Evolutionary conservation across 2,888 invertebrate genomes (phyloP).

Genomic region (Andricus curvator): DNA sequence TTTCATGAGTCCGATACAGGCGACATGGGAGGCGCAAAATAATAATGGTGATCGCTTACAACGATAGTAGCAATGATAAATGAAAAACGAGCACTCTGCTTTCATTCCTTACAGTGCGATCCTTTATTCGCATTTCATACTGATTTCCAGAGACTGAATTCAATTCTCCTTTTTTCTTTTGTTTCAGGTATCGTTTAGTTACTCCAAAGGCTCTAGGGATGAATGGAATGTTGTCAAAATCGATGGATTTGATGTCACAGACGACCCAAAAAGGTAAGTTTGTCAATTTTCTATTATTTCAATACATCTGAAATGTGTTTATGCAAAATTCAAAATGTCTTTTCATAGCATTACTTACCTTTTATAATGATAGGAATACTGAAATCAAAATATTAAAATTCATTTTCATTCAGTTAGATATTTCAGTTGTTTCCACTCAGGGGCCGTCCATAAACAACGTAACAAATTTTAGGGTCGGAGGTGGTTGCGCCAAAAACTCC

Average conservation of each 20-base stretch:
- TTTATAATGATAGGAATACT: too few species aligned
- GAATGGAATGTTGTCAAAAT: slow-evolving; percentile 93
- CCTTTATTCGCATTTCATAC: background rate
- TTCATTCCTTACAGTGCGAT: background rate
- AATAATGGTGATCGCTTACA: slow-evolving; percentile 49
- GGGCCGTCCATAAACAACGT: too few species aligned
- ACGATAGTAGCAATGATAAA: slow-evolving; percentile 14
- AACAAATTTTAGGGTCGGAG: too few species aligned
- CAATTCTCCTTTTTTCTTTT: slow-evolving; percentile 49
- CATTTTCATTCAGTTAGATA: too few species aligned
- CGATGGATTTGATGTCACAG: slow-evolving; percentile 88
- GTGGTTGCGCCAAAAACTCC: too few species aligned
- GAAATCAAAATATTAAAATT: too few species aligned
- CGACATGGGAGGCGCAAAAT: slow-evolving; percentile 43
- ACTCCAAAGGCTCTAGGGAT: slow-evolving; percentile 86
- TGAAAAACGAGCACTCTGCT: slow-evolving; percentile 1
- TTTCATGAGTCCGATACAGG: slow-evolving; percentile 47
- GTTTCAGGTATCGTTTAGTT: slow-evolving; percentile 92
- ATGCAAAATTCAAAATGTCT: too few species aligned
- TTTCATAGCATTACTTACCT: too few species aligned
- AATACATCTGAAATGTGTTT: too few species aligned
- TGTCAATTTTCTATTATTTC: too few species aligned
- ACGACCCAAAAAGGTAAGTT: slow-evolving; percentile 89
- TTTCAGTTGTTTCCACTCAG: too few species aligned
- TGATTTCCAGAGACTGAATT: slow-evolving; percentile 6